Evolutionary conservation across 2,797 vertebrate species (phyloP), one percentile per base, ranked within the genome.

Genomic region (Gallinago nigripennis): DNA sequence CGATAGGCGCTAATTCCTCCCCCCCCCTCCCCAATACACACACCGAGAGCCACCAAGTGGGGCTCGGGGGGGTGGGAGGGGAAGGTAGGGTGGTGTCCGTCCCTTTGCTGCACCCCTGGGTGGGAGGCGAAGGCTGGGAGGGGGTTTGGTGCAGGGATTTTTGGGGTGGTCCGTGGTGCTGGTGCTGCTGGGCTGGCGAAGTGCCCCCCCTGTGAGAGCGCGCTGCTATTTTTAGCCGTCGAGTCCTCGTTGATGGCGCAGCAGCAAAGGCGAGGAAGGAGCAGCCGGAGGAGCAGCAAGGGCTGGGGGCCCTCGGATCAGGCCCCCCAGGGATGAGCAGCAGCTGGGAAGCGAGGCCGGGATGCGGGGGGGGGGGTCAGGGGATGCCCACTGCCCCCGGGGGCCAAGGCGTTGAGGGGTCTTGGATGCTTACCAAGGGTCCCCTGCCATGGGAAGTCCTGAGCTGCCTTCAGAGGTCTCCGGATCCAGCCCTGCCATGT

Each of bases 231-330:
- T 96, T 94, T 94, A 95, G 90, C 35, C 41, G 23, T n/a, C 7
- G 81, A 93, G 78, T 93, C 91, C 96, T 96, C 90, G 97, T 95
- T 95, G 97, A 94, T 96, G 95, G 91, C 95, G 88, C 92, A 77
- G 92, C 69, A 41, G 81, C 76, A 43, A 95, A 96, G 82, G 82
- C 87, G 50, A 94, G 91, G 76, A 94, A 85, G 76, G 81, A 91
- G 88, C 93, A 91, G 88, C 82, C 70, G 37, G 89, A 78, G 82
- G 64, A 87, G 82, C 88, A 83, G 94, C 87, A 41, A 41, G 89
- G 89, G 68, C 57, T 39, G 58, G 68, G 35, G 58, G 24, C 2
- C 2, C 68, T 56, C 41, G 78, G 85, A 90, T 82, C 79, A 80
- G 83, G 54, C 41, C 82, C 82, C 94, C 30, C 1, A 2, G 72